Conservation (phyloP, 2,888 invertebrate genomes). For the Amiota mariae region DNA sequence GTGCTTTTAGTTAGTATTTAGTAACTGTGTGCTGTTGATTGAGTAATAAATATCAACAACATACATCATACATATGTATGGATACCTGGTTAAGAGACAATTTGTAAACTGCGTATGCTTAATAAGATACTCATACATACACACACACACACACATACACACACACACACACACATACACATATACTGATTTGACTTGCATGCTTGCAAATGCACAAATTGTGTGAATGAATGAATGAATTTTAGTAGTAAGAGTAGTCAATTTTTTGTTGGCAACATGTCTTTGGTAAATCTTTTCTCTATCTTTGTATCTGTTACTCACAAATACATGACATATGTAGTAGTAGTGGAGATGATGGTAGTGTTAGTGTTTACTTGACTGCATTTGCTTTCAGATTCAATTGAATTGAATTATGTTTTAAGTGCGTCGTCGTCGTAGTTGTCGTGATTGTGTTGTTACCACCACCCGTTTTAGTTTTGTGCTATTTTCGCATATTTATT, state of each 20-base stretch:
- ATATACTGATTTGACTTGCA: too few species aligned
- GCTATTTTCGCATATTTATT: slow-evolving; percentile 60
- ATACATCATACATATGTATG: too few species aligned
- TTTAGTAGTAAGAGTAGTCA: background rate
- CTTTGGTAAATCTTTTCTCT: slow-evolving; percentile 15
- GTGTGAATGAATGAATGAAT: slow-evolving; percentile 22
- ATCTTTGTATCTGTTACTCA: background rate
- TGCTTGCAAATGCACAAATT: background rate
- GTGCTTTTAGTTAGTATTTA: too few species aligned
- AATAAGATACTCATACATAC: background rate
- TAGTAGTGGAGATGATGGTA: too few species aligned
- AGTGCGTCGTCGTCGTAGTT: background rate
- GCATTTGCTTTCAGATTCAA: too few species aligned
- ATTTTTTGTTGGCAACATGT: slow-evolving; percentile 20
- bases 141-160: too few species aligned
- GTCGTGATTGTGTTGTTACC: slow-evolving; percentile 19
- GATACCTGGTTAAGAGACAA: slow-evolving; percentile 17
- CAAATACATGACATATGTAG: background rate
- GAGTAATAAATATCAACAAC: too few species aligned
- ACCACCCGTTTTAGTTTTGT: slow-evolving; percentile 68
- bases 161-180: too few species aligned
- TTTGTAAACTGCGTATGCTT: background rate
- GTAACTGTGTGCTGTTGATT: slow-evolving; percentile 5
- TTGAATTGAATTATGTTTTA: too few species aligned
- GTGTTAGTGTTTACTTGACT: too few species aligned